Base-by-base conservation (phyloP, 2,888 invertebrate species). In the Tipula helvola region DNA sequence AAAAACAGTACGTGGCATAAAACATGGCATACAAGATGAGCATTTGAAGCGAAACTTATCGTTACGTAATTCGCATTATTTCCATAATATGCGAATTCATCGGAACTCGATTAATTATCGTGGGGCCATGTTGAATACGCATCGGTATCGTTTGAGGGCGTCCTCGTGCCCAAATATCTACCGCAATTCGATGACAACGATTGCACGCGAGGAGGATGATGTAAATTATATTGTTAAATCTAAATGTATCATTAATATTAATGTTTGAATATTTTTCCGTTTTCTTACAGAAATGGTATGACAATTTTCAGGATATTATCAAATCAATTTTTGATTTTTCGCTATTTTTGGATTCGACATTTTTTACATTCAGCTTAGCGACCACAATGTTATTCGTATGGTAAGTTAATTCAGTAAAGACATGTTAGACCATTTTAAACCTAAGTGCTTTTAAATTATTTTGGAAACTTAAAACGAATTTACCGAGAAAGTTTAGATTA, bases 81-180 rank as follows among this genome's bases (percentile, higher is more conserved):
- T 96, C 87, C 95, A 94, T 90, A 93, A 95, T 89, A 93, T 95
- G 89, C 92, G 93, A 88, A 92, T 95, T 36, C 96, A 96, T 88
- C 93, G 96, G 88, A 96, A 96, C 90, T 96, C 96, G 0, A 95
- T 97, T 88, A 96, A 97, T 91, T 97, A 97, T 90, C 94, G 97
- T 85, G 96, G 96, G 83, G 97, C 97, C 5, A 95, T 97, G 92
- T 91, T 97, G 87, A 97, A 96, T 90, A 95, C 96, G 87, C 95
- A 95, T 89, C 94, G 96, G 88, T 97, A 97, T 91, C 93, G 95
- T 87, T 91, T 97, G 87, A 93, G 96, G 88, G 97, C 97, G 0
- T 97, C 96, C 2, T 97, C 97, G 84, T 98, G 98, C 90, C 98
- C 98, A 0, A 96, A 98, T 91, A 97, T 98, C 89, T 97, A 95